A percentile compares a stretch with the other conserved stretches of the same genome.
Conservation (phyloP, 2,888 invertebrate genomes). For the Plutella xylostella region DNA sequence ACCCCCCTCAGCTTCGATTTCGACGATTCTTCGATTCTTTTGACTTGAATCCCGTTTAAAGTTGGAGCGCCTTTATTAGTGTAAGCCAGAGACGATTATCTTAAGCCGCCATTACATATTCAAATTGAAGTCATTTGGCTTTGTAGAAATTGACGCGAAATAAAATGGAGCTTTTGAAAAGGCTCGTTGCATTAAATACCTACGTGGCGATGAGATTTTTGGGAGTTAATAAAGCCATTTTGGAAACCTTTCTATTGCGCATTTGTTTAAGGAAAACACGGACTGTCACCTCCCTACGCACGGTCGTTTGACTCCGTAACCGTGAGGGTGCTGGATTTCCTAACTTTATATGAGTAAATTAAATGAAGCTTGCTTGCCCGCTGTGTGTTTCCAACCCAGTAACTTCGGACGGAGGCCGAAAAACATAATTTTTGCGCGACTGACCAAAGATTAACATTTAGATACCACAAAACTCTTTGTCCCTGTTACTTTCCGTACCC, state of each 20-base stretch:
- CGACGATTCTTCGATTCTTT: slow-evolving; percentile 68
- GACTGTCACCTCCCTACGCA: neutral
- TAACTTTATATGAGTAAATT: slow-evolving; percentile 21
- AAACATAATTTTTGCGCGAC: slow-evolving; percentile 69
- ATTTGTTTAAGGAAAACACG: slow-evolving; percentile 7
- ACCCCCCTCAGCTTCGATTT: slow-evolving; percentile 46
- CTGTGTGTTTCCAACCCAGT: slow-evolving; percentile 45
- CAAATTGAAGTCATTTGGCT: slow-evolving; percentile 68
- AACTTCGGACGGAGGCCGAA: slow-evolving; percentile 49
- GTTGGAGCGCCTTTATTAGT: slow-evolving; percentile 64
- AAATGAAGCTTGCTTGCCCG: slow-evolving; percentile 43
- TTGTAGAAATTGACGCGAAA: slow-evolving; percentile 67
- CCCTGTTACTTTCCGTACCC: slow-evolving; percentile 28
- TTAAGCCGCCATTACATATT: slow-evolving; percentile 69
- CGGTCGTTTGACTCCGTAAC: slow-evolving; percentile 11
- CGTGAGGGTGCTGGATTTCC: slow-evolving; percentile 19
- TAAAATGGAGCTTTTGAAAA: slow-evolving; percentile 62
- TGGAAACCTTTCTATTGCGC: neutral
- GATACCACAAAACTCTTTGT: slow-evolving; percentile 61
- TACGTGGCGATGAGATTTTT: slow-evolving; percentile 42
- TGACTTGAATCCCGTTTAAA: slow-evolving; percentile 60
- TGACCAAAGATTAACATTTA: slow-evolving; percentile 68
- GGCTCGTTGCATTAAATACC: slow-evolving; percentile 32
- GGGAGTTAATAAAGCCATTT: slow-evolving; percentile 25
- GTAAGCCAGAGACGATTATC: slow-evolving; percentile 68